Percentiles rank a stretch among this genome's conserved stretches.
These are phyloP conservation scores for Sebastes melanostomus DNA, from an alignment of 2,797 vertebrate genomes.

Conservation along the genomic window DNA sequence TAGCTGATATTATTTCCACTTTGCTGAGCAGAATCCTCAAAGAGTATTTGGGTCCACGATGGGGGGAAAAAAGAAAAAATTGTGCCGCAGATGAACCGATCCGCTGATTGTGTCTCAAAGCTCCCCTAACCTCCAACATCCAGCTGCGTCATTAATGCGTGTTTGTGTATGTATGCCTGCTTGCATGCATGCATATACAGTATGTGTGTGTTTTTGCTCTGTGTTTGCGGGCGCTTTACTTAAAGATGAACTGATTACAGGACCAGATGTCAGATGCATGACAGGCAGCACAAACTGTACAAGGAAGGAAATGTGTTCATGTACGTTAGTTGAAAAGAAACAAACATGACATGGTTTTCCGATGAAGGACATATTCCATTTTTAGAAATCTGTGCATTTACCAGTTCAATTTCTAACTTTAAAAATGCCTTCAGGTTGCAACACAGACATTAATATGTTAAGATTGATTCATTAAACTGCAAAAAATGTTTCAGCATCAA, in stretches of 20 bases:
- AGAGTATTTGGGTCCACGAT: slow-evolving; percentile 26
- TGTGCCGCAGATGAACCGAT: slow-evolving; percentile 13
- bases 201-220: slow-evolving; percentile 1
- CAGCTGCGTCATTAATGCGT: slow-evolving; percentile 27
- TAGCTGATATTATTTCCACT: slow-evolving; percentile 72
- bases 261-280: slow-evolving; percentile 45
- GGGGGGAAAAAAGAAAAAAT: slow-evolving; percentile 5
- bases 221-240: slow-evolving; percentile 13
- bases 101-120: slow-evolving; percentile 43
- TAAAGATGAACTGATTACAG: slow-evolving; percentile 31
- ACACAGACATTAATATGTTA: not conserved
- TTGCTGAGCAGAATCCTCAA: slow-evolving; percentile 56
- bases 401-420: not conserved
- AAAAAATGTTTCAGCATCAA: not conserved
- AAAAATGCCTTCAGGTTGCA: not conserved
- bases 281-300: slow-evolving; percentile 6
- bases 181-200: not conserved
- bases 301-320: not conserved
- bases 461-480: not conserved
- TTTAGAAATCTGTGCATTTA: not conserved
- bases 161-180: not conserved
- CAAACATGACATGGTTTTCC: not conserved
- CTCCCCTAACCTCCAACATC: slow-evolving; percentile 9
- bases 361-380: not conserved
- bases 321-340: not conserved